Percentiles rank a stretch among this genome's conserved stretches.
These are phyloP conservation scores for Patagioenas fasciata DNA, from an alignment of 2,113 vertebrate genomes.

Conservation along the genomic window DNA sequence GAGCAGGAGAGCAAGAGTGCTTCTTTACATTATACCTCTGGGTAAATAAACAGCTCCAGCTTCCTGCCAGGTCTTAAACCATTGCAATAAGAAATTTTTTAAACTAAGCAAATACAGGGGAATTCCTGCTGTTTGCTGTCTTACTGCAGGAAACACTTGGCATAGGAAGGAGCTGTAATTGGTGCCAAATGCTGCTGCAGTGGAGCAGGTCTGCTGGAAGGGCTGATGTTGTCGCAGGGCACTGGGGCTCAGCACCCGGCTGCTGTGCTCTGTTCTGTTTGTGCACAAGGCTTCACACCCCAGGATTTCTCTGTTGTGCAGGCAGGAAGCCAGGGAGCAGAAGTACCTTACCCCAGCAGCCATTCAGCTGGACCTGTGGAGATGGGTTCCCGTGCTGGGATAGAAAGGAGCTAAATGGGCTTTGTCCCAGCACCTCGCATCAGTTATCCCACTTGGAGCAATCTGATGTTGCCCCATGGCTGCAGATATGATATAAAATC, in stretches of 20 bases:
- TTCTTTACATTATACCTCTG: background rate
- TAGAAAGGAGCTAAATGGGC: background rate
- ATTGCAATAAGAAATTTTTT: background rate
- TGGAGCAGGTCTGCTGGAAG: background rate
- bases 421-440: background rate
- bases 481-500: background rate
- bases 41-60: background rate
- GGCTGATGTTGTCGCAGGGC: background rate
- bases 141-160: background rate
- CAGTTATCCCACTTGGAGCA: background rate
- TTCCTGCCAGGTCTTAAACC: conserved; percentile 16
- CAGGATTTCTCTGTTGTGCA: background rate
- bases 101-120: background rate
- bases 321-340: background rate
- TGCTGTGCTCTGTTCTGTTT: background rate
- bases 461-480: background rate
- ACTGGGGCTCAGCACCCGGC: background rate
- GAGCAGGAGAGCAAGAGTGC: background rate
- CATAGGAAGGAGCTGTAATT: background rate
- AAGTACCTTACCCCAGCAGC: background rate
- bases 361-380: background rate
- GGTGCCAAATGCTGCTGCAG: background rate
- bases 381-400: background rate
- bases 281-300: background rate
- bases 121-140: background rate